Evolutionary conservation across 2,888 invertebrate genomes (phyloP).

Genomic region (Lasius fuliginosus): DNA sequence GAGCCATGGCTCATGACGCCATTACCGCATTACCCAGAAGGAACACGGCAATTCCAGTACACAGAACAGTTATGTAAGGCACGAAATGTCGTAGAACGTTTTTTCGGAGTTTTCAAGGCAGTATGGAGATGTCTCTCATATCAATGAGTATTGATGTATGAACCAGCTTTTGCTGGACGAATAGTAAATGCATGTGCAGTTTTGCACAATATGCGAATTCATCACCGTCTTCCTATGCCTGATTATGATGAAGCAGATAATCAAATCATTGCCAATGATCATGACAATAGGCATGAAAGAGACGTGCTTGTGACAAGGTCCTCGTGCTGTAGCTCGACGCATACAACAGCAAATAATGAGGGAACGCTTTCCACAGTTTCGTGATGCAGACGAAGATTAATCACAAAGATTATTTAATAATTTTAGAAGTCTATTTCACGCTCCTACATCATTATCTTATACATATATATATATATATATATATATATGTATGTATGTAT

Average conservation of each 20-base stretch:
- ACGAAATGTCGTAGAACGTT: constrained; percentile 23
- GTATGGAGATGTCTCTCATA: constrained; percentile 61
- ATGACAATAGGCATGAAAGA: not conserved
- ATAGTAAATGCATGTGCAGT: constrained; percentile 65
- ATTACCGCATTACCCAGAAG: constrained; percentile 43
- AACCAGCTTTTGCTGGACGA: constrained; percentile 51
- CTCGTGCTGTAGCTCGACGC: not conserved
- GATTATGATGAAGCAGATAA: not conserved
- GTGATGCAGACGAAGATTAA: too few relatives aligned
- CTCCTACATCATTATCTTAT: too few relatives aligned
- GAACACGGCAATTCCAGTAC: constrained; percentile 41
- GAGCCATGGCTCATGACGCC: constrained; percentile 56
- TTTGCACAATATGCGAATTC: constrained; percentile 60
- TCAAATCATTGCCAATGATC: too few relatives aligned
- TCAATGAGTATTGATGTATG: constrained; percentile 60
- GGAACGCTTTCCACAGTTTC: too few relatives aligned
- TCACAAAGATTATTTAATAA: too few relatives aligned
- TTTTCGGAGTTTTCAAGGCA: constrained; percentile 31
- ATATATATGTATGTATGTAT: too few relatives aligned
- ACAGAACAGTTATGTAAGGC: constrained; percentile 20
- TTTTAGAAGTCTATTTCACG: too few relatives aligned
- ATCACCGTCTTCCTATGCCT: not conserved
- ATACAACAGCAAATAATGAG: constrained; percentile 1
- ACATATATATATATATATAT: too few relatives aligned
- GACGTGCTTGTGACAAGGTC: not conserved